Evolutionary conservation across 2,113 vertebrate species (phyloP).

Genomic region (Okapia johnstoni): DNA sequence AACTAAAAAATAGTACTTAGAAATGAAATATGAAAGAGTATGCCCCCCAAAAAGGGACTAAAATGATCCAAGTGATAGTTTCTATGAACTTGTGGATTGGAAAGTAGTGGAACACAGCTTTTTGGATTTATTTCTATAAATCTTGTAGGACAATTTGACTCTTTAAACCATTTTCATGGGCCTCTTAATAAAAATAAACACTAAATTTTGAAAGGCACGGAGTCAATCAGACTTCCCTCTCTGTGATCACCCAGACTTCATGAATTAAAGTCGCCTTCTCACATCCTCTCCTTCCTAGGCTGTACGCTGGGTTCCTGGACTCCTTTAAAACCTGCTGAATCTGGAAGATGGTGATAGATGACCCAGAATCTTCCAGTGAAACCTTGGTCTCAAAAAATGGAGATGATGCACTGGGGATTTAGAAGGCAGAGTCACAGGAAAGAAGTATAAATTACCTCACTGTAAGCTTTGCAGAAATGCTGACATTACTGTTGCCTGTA

Average conservation of each 20-base stretch:
- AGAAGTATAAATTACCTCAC: background rate
- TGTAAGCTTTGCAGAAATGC: background rate
- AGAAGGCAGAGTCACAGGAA: background rate
- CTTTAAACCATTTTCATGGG: background rate
- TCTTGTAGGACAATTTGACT: background rate
- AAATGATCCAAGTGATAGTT: background rate
- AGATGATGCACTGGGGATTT: background rate
- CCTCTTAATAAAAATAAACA: background rate
- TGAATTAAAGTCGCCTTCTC: background rate
- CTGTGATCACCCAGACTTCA: background rate
- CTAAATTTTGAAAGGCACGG: background rate
- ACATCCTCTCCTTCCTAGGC: fast-evolving
- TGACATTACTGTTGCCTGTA: background rate
- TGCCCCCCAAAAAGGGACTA: background rate
- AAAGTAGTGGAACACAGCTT: background rate
- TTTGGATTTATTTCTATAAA: background rate
- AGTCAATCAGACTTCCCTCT: background rate
- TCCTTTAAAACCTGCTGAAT: conserved; percentile 2
- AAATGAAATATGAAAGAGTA: background rate
- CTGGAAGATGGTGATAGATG: background rate
- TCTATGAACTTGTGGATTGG: background rate
- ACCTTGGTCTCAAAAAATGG: background rate
- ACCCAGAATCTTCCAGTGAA: background rate
- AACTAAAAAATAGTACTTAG: background rate
- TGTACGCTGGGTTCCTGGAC: too few relatives aligned